Evolutionary conservation across 2,113 vertebrate species (phyloP).

Genomic region (Chaetodon auriga): DNA sequence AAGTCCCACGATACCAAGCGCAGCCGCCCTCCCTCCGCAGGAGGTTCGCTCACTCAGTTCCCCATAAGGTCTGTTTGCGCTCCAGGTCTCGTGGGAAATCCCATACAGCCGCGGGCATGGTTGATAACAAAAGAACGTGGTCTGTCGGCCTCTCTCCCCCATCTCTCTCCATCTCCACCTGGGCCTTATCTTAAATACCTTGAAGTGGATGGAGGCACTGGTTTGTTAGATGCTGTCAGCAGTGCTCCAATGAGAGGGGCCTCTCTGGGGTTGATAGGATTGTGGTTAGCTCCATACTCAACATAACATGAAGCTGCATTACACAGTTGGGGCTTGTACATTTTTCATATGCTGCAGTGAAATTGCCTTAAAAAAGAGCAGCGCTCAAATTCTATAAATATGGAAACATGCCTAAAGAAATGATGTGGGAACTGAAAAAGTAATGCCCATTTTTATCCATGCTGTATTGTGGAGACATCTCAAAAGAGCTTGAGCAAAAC

Average conservation of each 20-base stretch:
- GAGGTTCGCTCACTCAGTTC: slow-evolving; percentile 40
- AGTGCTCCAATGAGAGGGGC: slow-evolving; percentile 42
- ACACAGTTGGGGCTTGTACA: slow-evolving; percentile 51
- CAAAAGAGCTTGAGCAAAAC: neutral
- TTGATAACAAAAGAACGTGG: slow-evolving; percentile 71
- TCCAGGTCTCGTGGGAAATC: slow-evolving; percentile 72
- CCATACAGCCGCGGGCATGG: slow-evolving; percentile 46
- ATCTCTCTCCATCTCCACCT: slow-evolving; percentile 39
- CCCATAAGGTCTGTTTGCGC: slow-evolving; percentile 64
- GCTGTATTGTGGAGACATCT: neutral
- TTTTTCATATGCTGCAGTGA: slow-evolving; percentile 42
- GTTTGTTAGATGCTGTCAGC: slow-evolving; percentile 71
- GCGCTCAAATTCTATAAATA: slow-evolving; percentile 20
- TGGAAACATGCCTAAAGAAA: slow-evolving; percentile 40
- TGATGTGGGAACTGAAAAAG: neutral
- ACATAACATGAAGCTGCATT: slow-evolving; percentile 26
- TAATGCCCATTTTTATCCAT: neutral
- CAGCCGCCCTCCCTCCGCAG: slow-evolving; percentile 22
- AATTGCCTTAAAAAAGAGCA: slow-evolving; percentile 14
- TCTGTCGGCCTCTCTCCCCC: slow-evolving; percentile 14
- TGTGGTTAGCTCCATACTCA: slow-evolving; percentile 3
- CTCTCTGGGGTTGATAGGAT: slow-evolving; percentile 52
- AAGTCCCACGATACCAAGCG: slow-evolving; percentile 42
- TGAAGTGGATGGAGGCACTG: slow-evolving; percentile 59
- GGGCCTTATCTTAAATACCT: slow-evolving; percentile 75